These are phyloP conservation scores for Engystomops pustulosus DNA, from an alignment of 2,113 vertebrate species.

Conservation along the genomic window DNA sequence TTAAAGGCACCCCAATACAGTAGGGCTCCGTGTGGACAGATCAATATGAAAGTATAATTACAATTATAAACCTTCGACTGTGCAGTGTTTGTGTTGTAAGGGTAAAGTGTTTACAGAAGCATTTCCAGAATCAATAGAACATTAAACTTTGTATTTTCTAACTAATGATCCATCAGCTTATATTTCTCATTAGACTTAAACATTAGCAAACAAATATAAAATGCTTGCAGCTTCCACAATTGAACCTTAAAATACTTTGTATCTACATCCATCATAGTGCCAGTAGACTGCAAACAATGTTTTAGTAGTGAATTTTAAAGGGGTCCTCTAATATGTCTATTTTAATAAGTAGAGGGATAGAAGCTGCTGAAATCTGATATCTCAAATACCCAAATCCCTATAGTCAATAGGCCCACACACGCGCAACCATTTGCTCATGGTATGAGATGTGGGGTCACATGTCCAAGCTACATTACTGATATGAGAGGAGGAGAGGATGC, in stretches of 20 bases:
- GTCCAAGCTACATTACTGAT: too few species aligned
- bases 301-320: not conserved
- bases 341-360: too few species aligned
- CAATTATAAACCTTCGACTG: constrained; percentile 43
- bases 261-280: not conserved
- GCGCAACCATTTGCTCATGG: too few species aligned
- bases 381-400: too few species aligned
- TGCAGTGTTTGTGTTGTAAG: constrained; percentile 15
- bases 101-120: constrained; percentile 41
- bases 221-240: not conserved
- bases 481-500: too few species aligned
- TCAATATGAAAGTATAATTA: constrained; percentile 53
- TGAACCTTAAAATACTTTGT: not conserved
- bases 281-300: not conserved
- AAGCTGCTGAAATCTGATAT: too few species aligned
- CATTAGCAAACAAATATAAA: constrained; percentile 24
- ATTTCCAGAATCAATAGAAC: constrained; percentile 58
- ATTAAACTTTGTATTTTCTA: constrained; percentile 55
- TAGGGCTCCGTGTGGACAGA: not conserved
- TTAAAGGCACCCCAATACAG: constrained; percentile 34
- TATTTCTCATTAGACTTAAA: constrained; percentile 47
- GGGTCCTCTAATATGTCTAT: not conserved
- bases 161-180: constrained; percentile 48
- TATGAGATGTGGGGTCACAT: too few species aligned
- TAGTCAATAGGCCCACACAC: too few species aligned